Base-by-base conservation (phyloP, 2,888 invertebrate genomes). In the Sussaba pulchella region DNA sequence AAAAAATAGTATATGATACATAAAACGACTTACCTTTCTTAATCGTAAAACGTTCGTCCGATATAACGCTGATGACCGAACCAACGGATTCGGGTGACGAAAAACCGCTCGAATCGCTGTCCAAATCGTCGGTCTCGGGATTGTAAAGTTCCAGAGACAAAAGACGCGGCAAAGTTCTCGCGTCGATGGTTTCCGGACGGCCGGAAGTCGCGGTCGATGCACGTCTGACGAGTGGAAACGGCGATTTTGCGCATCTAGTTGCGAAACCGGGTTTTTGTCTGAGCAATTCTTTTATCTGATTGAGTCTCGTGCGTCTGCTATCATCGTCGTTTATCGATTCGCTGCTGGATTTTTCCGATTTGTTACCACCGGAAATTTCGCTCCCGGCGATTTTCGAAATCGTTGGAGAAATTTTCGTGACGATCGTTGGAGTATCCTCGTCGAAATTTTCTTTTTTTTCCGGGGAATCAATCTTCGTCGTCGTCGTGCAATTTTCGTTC, bases 91-190 rank as follows among this genome's bases (percentile, higher is more conserved):
- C 97, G 1, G 97, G 97, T 0, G 97, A 97, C 0, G 97, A 97
- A 10, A 97, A 96, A 2, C 96, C 96, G 88, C 97, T 97, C 0
- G 97, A 97, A 90, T 98, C 98, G 88, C 97, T 97, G 90, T 98
- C 98, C 91, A 97, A 94, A 88, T 98, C 98, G 89, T 98, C 98
- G 5, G 96, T 97, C 88, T 97, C 98, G 0, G 98, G 98, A 92
- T 98, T 98, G 89, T 97, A 98, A 2, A 98, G 93, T 89, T 98
- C 98, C 74, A 97, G 92, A 0, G 97, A 96, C 88, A 97, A 93
- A 14, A 97, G 92, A 82, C 96, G 95, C 0, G 97, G 97, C 73
- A 96, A 93, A 54, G 95, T 94, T 86, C 95, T 95, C 0, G 94
- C 95, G n/a, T 77, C 67, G 21, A 95, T 93, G 0, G 94, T 93